Evolutionary conservation across 37 sponge, comb jelly and placozoan species (phyloP).

Genomic region (Cliona cf. orientalis): DNA sequence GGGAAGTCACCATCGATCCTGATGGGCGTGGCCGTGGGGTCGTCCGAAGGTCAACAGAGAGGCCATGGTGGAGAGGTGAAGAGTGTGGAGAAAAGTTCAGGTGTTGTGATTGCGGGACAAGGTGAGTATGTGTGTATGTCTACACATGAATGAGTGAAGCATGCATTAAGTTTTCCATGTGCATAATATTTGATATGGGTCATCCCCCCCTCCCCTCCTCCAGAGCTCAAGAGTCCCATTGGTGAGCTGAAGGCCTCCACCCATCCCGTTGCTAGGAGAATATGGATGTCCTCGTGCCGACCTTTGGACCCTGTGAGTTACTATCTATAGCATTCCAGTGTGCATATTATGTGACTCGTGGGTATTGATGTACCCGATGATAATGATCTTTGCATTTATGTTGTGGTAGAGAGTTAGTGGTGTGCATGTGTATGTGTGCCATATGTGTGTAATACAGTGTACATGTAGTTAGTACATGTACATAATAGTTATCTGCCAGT

Average conservation of each 20-base stretch:
- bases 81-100: constrained; percentile 4
- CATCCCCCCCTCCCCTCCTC: background rate
- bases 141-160: too few relatives aligned
- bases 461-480: too few relatives aligned
- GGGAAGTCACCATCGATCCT: background rate
- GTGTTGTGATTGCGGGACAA: background rate
- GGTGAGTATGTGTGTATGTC: too few relatives aligned
- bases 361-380: background rate
- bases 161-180: too few relatives aligned
- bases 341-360: background rate
- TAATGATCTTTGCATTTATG: background rate
- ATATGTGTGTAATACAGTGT: too few relatives aligned
- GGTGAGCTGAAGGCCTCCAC: background rate
- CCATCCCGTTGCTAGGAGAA: constrained; percentile 36
- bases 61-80: background rate
- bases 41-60: background rate
- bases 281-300: constrained; percentile 44
- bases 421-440: too few relatives aligned
- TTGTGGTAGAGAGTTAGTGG: too few relatives aligned
- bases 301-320: constrained; percentile 38
- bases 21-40: background rate
- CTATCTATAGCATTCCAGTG: background rate
- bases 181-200: too few relatives aligned
- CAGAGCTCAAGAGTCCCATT: background rate
- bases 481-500: too few relatives aligned